A percentile compares a stretch with the other conserved stretches of the same genome.
These are phyloP conservation scores for Corythornis vintsioides DNA, from an alignment of 2,113 vertebrate species.

Conservation along the genomic window DNA sequence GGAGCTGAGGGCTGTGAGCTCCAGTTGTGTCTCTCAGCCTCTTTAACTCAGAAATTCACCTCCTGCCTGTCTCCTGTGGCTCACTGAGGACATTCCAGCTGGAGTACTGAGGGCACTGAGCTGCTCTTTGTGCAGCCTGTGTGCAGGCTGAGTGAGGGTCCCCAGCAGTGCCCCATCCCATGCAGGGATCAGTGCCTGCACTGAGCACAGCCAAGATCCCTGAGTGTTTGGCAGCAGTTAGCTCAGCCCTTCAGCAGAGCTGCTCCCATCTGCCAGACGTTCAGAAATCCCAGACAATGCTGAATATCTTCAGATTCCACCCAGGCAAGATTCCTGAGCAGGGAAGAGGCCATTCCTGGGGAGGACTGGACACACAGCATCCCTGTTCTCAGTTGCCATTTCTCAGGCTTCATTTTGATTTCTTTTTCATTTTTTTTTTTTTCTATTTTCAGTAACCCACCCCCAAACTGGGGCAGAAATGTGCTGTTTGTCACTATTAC, in stretches of 20 bases:
- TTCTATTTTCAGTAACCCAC: background rate
- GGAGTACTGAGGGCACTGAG: background rate
- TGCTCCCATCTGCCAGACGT: background rate
- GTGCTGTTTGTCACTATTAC: background rate
- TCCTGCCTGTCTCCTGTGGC: background rate
- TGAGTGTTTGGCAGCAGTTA: conserved; percentile 14
- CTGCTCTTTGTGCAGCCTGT: background rate
- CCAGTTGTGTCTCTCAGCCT: background rate
- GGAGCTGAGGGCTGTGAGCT: background rate
- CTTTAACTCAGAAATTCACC: background rate
- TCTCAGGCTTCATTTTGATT: background rate
- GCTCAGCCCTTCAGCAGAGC: conserved; percentile 5
- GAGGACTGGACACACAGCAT: background rate
- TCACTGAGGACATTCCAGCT: background rate
- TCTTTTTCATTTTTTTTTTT: background rate
- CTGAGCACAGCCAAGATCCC: conserved; percentile 15
- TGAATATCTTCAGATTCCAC: conserved; percentile 17
- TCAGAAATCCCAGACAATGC: conserved; percentile 27
- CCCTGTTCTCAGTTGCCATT: background rate
- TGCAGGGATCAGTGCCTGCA: background rate
- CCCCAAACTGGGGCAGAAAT: background rate
- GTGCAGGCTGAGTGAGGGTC: background rate
- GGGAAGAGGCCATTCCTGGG: conserved; percentile 1
- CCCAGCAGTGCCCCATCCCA: background rate
- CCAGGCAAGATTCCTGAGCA: background rate